Conservation (phyloP, 1,140 invertebrate genomes). For the Cyclina sinensis region DNA sequence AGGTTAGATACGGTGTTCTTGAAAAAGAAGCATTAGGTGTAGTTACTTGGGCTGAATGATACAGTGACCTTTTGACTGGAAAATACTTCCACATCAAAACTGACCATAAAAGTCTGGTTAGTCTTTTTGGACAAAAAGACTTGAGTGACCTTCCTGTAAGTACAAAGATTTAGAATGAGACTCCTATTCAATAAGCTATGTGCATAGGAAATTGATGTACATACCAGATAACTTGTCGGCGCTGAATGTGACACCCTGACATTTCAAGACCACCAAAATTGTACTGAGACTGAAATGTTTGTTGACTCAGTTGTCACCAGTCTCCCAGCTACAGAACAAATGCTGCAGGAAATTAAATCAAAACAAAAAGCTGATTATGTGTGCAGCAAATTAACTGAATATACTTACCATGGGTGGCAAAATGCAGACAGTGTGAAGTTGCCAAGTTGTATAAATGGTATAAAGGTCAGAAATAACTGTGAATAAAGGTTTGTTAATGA, state of each 20-base stretch:
- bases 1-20: background rate
- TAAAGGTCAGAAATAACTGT: too few species aligned
- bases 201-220: too few species aligned
- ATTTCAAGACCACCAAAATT: too few species aligned
- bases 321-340: background rate
- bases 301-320: background rate
- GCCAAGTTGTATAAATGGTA: too few species aligned
- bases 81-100: slow-evolving; percentile 64
- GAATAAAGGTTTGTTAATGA: too few species aligned
- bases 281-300: background rate
- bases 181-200: too few species aligned
- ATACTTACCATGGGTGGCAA: background rate
- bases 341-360: too few species aligned
- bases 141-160: background rate
- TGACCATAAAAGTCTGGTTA: slow-evolving; percentile 68
- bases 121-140: slow-evolving; percentile 64
- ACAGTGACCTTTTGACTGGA: slow-evolving; percentile 27
- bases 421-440: background rate
- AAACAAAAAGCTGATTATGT: too few species aligned
- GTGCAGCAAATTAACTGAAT: background rate
- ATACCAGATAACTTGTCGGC: too few species aligned
- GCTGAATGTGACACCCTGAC: too few species aligned
- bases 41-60: slow-evolving; percentile 27
- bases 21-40: slow-evolving; percentile 32
- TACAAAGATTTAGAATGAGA: too few species aligned